Conservation (phyloP, 2,888 invertebrate species). For the Synergus gifuensis region DNA sequence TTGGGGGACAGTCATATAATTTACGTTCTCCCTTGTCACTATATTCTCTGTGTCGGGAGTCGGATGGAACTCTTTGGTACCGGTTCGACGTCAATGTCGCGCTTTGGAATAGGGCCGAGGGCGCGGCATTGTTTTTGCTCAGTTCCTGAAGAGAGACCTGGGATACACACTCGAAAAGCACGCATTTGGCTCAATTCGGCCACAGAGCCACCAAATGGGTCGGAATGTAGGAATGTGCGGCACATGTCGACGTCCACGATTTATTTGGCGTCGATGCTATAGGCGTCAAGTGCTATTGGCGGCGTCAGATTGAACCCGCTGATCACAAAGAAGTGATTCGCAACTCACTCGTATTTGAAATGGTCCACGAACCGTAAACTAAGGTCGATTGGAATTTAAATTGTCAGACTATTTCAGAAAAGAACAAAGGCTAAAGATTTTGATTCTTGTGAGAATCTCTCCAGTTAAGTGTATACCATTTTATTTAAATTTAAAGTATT, state of each 20-base stretch:
- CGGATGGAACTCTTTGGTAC: slow-evolving; percentile 29
- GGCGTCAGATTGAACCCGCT: slow-evolving; percentile 51
- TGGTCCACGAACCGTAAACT: slow-evolving; percentile 9
- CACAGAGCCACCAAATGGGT: slow-evolving; percentile 53
- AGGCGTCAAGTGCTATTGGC: slow-evolving; percentile 54
- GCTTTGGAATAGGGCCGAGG: slow-evolving; percentile 41
- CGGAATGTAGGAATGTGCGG: slow-evolving; percentile 60
- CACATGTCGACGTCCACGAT: slow-evolving; percentile 54
- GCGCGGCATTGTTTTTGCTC: slow-evolving; percentile 54
- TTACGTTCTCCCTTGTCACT: slow-evolving; percentile 43
- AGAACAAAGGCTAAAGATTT: neutral
- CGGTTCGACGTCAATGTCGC: slow-evolving; percentile 46
- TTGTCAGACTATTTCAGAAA: neutral
- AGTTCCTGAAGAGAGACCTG: slow-evolving; percentile 23
- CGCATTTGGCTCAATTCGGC: slow-evolving; percentile 36
- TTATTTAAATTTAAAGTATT: neutral
- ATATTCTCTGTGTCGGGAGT: slow-evolving; percentile 34
- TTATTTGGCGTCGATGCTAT: slow-evolving; percentile 61
- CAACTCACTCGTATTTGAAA: slow-evolving; percentile 20
- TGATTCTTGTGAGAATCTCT: neutral
- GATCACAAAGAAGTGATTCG: slow-evolving; percentile 26
- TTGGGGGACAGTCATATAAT: slow-evolving; percentile 46
- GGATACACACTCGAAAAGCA: slow-evolving; percentile 47
- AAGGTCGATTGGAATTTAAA: slow-evolving; percentile 2
- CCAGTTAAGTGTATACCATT: neutral